Evolutionary conservation across 2,113 vertebrate genomes (phyloP).

Genomic region (Leiothrix lutea): DNA sequence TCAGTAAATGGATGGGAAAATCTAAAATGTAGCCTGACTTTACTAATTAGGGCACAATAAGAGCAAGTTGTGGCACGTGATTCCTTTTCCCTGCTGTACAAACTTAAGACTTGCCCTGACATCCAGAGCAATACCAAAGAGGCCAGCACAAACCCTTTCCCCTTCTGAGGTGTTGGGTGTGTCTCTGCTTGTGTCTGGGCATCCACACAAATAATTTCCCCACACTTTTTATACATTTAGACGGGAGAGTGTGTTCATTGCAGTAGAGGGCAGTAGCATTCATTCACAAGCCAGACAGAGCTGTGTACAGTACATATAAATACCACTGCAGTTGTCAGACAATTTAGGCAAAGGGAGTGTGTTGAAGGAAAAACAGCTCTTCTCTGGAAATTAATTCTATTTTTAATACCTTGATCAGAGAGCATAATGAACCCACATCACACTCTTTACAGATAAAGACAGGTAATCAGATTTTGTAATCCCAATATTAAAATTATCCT

Average conservation of each 20-base stretch:
- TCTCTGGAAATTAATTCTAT: not conserved
- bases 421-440: not conserved
- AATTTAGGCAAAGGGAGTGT: not conserved
- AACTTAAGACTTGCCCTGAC: not conserved
- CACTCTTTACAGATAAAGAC: not conserved
- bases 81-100: not conserved
- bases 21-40: not conserved
- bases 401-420: slow-evolving; percentile 3
- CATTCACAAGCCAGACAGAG: not conserved
- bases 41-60: not conserved
- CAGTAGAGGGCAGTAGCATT: slow-evolving; percentile 12
- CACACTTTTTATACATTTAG: not conserved
- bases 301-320: not conserved
- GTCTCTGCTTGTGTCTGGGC: not conserved
- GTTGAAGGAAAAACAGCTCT: not conserved
- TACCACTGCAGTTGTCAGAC: not conserved
- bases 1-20: not conserved
- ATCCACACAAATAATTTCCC: not conserved
- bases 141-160: not conserved
- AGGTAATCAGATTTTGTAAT: slow-evolving; percentile 1
- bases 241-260: not conserved
- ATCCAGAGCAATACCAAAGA: not conserved
- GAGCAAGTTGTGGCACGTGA: not conserved
- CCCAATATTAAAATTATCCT: not conserved
- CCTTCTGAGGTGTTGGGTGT: not conserved